These are phyloP conservation scores for Coracopsis vasa DNA, from an alignment of 2,113 vertebrate species.

Conservation along the genomic window DNA sequence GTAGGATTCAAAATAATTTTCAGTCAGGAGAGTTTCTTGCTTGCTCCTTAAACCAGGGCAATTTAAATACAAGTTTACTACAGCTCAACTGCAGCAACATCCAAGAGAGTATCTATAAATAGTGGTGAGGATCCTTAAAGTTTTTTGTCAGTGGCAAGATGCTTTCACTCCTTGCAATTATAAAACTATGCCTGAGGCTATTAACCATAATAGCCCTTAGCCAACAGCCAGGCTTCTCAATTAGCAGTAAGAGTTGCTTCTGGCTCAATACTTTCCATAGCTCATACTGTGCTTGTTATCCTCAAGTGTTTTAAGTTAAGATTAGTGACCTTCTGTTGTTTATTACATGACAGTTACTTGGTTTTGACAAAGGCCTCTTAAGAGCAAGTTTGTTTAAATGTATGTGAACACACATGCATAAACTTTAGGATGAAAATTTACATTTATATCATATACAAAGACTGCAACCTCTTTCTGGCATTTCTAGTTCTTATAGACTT, in stretches of 20 bases:
- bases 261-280: not conserved
- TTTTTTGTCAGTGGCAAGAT: not conserved
- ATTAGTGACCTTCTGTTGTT: not conserved
- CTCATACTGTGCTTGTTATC: not conserved
- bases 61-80: not conserved
- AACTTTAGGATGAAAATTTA: not conserved
- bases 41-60: not conserved
- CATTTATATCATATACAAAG: not conserved
- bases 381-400: not conserved
- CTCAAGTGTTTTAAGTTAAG: not conserved
- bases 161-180: not conserved
- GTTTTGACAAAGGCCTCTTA: not conserved
- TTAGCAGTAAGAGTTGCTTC: not conserved
- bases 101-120: not conserved
- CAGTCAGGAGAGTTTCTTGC: not conserved
- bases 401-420: not conserved
- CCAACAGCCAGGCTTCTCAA: not conserved
- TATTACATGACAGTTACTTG: not conserved
- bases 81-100: not conserved
- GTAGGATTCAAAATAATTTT: not conserved
- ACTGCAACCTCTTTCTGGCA: not conserved
- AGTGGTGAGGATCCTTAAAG: not conserved
- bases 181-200: not conserved
- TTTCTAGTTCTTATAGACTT: not conserved
- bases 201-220: not conserved